Conservation (phyloP, 2,797 vertebrate genomes). For the Artibeus jamaicensis region DNA sequence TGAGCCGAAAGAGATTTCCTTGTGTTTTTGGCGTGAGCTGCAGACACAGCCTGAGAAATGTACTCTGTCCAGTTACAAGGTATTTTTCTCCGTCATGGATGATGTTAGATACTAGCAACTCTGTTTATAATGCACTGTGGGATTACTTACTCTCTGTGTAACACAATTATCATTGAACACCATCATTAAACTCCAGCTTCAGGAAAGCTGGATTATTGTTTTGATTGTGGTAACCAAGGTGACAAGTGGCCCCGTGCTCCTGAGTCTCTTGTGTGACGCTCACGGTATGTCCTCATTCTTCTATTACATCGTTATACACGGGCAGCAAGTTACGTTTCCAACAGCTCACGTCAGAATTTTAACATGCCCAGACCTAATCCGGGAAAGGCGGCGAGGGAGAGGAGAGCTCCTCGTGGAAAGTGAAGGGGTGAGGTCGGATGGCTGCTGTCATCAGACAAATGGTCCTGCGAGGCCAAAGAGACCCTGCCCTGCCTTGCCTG, state of each 20-base stretch:
- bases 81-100: constrained; percentile 10
- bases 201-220: constrained; percentile 31
- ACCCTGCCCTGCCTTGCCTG: neutral
- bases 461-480: neutral
- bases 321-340: neutral
- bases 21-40: neutral
- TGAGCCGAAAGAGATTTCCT: constrained; percentile 20
- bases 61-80: constrained; percentile 6
- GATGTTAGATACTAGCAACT: constrained; percentile 28
- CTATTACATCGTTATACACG: neutral
- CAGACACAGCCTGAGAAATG: constrained; percentile 23
- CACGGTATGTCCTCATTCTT: constrained; percentile 43
- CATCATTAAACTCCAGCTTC: constrained; percentile 46
- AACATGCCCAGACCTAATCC: constrained; percentile 52
- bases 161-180: constrained; percentile 60
- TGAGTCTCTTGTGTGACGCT: neutral
- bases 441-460: neutral
- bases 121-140: constrained; percentile 36
- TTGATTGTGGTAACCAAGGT: constrained; percentile 64
- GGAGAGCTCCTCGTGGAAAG: neutral
- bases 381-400: constrained; percentile 15
- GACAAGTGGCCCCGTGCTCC: constrained; percentile 24
- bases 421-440: neutral
- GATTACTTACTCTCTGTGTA: constrained; percentile 58
- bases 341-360: constrained; percentile 29